These are phyloP conservation scores for Drosophila biarmipes DNA, from an alignment of 1,140 invertebrate species.

Conservation along the genomic window DNA sequence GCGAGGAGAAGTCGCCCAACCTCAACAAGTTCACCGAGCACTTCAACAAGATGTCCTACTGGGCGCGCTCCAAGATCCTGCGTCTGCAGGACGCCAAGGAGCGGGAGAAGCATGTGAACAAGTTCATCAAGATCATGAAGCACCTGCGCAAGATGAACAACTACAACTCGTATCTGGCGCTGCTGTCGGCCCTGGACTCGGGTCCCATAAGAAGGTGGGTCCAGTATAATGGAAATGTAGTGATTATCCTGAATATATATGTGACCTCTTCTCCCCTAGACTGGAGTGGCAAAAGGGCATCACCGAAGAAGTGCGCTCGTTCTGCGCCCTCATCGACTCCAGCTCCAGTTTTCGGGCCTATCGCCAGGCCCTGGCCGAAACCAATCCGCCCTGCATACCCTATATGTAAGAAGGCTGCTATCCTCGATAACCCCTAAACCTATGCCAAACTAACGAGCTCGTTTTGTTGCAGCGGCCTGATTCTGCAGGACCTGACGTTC, in stretches of 20 bases:
- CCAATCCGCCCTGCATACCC: constrained; percentile 98
- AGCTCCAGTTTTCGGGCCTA: constrained; percentile 98
- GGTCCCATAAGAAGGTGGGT: constrained; percentile 92
- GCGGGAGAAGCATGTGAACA: constrained; percentile 97
- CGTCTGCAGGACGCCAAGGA: constrained; percentile 94
- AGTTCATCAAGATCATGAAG: constrained; percentile 99
- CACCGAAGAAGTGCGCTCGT: constrained; percentile 96
- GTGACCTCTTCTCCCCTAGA: constrained; percentile 79
- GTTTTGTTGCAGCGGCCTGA: constrained; percentile 91
- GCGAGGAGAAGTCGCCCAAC: constrained; percentile 98
- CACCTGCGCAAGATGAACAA: constrained; percentile 98
- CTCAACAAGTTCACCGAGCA: constrained; percentile 98
- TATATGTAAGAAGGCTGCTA: constrained; percentile 92
- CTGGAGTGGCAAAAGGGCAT: constrained; percentile 98
- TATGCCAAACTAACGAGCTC: constrained; percentile 2
- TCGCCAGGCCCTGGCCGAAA: constrained; percentile 95
- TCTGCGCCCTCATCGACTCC: constrained; percentile 97
- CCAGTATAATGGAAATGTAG: no score
- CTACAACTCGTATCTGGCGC: constrained; percentile 98
- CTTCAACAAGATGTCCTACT: constrained; percentile 99
- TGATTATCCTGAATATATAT: no score
- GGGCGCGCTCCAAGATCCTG: constrained; percentile 93
- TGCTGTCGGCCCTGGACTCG: constrained; percentile 98
- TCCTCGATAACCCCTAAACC: no score
- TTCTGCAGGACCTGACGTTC: constrained; percentile 99